Evolutionary conservation across 2,797 vertebrate species (phyloP).

Genomic region (Leucoraja ocellata): DNA sequence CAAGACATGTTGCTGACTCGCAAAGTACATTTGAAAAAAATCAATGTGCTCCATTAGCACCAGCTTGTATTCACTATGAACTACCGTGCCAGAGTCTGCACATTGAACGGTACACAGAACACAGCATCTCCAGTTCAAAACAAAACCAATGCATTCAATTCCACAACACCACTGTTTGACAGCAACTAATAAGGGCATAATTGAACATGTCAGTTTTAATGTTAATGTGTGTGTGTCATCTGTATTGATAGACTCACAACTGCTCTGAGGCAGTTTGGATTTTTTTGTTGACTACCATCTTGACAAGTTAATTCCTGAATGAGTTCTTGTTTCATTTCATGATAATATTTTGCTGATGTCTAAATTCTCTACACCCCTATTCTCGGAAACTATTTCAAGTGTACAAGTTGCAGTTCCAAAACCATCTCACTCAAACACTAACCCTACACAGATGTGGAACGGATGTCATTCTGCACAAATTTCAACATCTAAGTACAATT

Average conservation of each 20-base stretch:
- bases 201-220: conserved; percentile 21
- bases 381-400: not conserved
- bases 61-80: not conserved
- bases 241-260: not conserved
- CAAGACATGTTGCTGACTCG: not conserved
- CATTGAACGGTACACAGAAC: not conserved
- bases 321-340: not conserved
- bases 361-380: not conserved
- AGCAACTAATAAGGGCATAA: not conserved
- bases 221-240: not conserved
- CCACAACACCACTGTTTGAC: conserved; percentile 9
- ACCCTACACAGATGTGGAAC: conserved; percentile 45
- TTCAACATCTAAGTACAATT: conserved; percentile 39
- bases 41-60: not conserved
- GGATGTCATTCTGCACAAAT: conserved; percentile 48
- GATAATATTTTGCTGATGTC: not conserved
- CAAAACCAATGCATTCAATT: not conserved
- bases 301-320: conserved; percentile 31
- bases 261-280: not conserved
- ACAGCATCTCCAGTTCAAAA: not conserved
- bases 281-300: not conserved
- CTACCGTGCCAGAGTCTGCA: not conserved
- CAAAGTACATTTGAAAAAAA: not conserved
- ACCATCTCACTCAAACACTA: not conserved
- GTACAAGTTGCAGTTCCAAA: not conserved